Base-by-base conservation (phyloP, 2,113 vertebrate genomes). In the Dasyprocta punctata region DNA sequence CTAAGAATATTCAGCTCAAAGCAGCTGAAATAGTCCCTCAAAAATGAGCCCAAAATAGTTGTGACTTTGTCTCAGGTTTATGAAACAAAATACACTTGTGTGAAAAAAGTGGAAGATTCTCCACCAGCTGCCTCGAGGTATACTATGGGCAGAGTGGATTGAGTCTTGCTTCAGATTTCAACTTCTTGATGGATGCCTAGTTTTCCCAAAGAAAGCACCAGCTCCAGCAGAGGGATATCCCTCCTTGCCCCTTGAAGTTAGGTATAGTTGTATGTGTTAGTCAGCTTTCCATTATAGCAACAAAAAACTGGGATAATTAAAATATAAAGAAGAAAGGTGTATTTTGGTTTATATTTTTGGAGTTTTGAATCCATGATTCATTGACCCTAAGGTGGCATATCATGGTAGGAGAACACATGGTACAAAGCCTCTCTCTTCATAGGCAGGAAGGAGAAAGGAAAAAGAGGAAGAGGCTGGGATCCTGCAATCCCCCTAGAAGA, bases 111-210 rank as follows among this genome's bases (percentile, higher is more conserved):
- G 9, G 26, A 41, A 61, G 20, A 22, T 11, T 47, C 82, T 82
- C n/a, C 7, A 12, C 30, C 22, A 28, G 10, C 41, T 49, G 36
- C n/a, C 26, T 4, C 1, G 36, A 52, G 24, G 14, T 33, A 0
- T 12, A 8, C 22, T 26, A 38, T 82, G 8, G 28, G 33, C 24
- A 33, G 0, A 28, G 63, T 16, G 52, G 36, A 24, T 22, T 71
- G 52, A 77, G 47, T 36, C 88, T 88, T 90, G 30, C 91, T 95
- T 91, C 69, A 81, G 36, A 85, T 38, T 22, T 52, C 77, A 47
- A 33, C 54, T 38, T 80, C 73, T 75, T n/a, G 4, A 10, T 17
- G 44, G 20, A 33, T 17, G 0, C 54, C 36, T 63, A 13, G 19
- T 56, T 82, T 38, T 60, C 36, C n/a, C 61, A 61, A 30, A 16